Percentiles rank a stretch among this genome's conserved stretches.
Conservation (phyloP, 2,113 vertebrate genomes). For the Melospiza melodia region DNA sequence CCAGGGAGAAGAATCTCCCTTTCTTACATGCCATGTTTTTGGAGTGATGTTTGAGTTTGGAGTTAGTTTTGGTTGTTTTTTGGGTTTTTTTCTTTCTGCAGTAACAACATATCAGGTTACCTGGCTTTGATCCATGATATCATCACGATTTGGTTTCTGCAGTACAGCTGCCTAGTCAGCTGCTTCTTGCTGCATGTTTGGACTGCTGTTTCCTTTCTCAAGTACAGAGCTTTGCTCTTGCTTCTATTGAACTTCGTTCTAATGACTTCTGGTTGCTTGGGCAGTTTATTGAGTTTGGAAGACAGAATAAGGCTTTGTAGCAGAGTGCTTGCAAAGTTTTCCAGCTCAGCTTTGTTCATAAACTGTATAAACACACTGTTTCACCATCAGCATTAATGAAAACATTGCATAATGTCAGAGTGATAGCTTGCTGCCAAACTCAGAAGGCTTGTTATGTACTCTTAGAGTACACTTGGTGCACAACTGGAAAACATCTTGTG, state of each 20-base stretch:
- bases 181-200: not conserved
- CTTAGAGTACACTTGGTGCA: slow-evolving; percentile 22
- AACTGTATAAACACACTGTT: slow-evolving; percentile 57
- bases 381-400: slow-evolving; percentile 60
- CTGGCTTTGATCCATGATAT: slow-evolving; percentile 14
- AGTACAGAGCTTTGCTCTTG: slow-evolving; percentile 26
- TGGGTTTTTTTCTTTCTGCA: not conserved
- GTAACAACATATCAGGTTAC: not conserved
- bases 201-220: slow-evolving; percentile 9
- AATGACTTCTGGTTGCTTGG: not conserved
- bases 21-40: not conserved
- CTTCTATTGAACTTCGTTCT: slow-evolving; percentile 53
- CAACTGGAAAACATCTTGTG: slow-evolving; percentile 56
- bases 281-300: slow-evolving; percentile 41
- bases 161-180: slow-evolving; percentile 46
- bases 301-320: not conserved
- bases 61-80: not conserved
- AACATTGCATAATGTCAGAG: slow-evolving; percentile 63
- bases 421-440: slow-evolving; percentile 48
- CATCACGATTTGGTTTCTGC: not conserved
- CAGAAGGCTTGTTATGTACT: not conserved
- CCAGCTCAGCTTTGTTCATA: slow-evolving; percentile 47
- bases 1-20: not conserved
- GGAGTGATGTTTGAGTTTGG: not conserved
- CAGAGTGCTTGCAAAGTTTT: slow-evolving; percentile 22